Conservation (phyloP, 1,140 invertebrate genomes). For the Trinorchestia longiramus region DNA sequence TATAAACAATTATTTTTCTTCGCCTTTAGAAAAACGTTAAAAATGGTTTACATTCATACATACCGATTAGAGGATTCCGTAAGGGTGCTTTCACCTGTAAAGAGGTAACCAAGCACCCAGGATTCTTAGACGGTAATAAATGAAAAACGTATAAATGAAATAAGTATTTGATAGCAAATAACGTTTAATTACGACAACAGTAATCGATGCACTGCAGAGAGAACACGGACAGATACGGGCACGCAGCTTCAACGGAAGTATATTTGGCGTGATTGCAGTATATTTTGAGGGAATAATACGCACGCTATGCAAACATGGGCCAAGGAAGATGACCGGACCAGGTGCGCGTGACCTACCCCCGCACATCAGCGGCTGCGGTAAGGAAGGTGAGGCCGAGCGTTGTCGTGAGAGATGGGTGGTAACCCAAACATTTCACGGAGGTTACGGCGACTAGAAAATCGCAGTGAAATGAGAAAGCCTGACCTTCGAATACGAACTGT, state of each 20-base stretch:
- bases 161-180: too few species aligned
- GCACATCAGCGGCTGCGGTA: background rate
- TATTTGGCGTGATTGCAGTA: background rate
- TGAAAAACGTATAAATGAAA: too few species aligned
- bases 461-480: background rate
- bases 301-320: slow-evolving; percentile 8
- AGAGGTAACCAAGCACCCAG: too few species aligned
- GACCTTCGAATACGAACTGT: background rate
- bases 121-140: too few species aligned
- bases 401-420: background rate
- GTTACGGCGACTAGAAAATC: background rate
- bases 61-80: too few species aligned
- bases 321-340: background rate
- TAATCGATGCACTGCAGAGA: background rate
- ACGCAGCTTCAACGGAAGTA: background rate
- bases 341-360: slow-evolving; percentile 9
- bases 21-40: too few species aligned
- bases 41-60: too few species aligned
- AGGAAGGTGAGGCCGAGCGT: background rate
- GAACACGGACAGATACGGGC: background rate
- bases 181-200: background rate
- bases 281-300: background rate
- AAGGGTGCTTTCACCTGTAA: too few species aligned
- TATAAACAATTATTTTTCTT: too few species aligned
- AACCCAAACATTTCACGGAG: background rate